Conservation (phyloP, 2,888 invertebrate genomes). For the Acanthosepion esculentum region DNA sequence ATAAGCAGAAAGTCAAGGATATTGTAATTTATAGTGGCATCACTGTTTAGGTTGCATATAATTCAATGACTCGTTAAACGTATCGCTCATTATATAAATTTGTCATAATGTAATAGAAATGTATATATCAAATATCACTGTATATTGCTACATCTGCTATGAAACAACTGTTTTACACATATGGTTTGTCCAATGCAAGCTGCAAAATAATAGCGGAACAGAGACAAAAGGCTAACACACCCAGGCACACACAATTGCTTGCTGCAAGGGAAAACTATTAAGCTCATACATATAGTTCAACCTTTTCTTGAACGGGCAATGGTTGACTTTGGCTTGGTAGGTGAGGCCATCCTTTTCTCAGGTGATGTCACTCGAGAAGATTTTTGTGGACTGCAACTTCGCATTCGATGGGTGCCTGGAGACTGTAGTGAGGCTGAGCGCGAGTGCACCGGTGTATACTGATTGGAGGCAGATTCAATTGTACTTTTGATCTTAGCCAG, state of each 20-base stretch:
- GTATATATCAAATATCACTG: conserved; percentile 39
- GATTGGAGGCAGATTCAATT: not conserved
- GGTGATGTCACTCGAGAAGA: conserved; percentile 42
- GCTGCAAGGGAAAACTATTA: conserved; percentile 44
- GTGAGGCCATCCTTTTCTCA: conserved; percentile 39
- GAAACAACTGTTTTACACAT: conserved; percentile 44
- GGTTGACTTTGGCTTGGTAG: conserved; percentile 36
- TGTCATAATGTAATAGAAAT: not conserved
- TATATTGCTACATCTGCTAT: conserved; percentile 46
- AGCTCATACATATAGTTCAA: conserved; percentile 47
- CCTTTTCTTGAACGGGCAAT: conserved; percentile 46
- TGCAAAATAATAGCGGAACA: conserved; percentile 43
- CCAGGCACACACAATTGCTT: conserved; percentile 47
- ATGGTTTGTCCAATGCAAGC: conserved; percentile 43
- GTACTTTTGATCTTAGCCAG: conserved; percentile 35
- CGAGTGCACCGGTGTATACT: not conserved
- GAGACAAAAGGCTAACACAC: conserved; percentile 45
- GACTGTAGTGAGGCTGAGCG: not conserved
- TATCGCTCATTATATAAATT: not conserved
- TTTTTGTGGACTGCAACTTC: conserved; percentile 47
- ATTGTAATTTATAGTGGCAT: conserved; percentile 14
- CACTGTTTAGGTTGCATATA: not conserved
- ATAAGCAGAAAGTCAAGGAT: not conserved
- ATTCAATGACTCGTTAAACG: not conserved
- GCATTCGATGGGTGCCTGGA: not conserved